Evolutionary conservation across 2,113 vertebrate species (phyloP), one percentile per base, ranked within the genome.

Genomic region (Halichoerus grypus): DNA sequence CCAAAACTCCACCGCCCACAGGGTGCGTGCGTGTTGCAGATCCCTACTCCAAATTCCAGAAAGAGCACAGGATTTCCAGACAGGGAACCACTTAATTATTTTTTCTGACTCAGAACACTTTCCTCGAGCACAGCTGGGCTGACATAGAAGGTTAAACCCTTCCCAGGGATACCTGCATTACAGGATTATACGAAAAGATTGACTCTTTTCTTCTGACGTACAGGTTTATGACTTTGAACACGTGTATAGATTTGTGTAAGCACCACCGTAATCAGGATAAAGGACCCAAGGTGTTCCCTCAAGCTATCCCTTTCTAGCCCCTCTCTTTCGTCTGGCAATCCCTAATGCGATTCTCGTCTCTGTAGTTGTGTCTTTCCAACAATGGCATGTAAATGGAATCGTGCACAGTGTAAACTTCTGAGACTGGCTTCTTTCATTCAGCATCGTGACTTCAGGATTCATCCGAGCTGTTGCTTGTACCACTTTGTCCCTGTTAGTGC

Each of bases 21-120:
- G 65, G 49, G 8, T 0, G 0, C 2, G 21, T 18, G 79, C 36
- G 14, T 16, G 4, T 53, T 55, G 33, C 6, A 16, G 18, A 42
- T 22, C 67, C 53, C 13, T 42, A 3, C 89, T 42, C 77, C n/a
- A 31, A 10, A 28, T 16, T 22, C 1, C 18, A 42, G 76, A 55
- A 18, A 18, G 4, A 81, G 28, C 49, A 39, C 36, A 57, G 51
- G 26, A 18, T 46, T 82, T 91, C 49, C 28, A 55, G 77, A 24
- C 26, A 55, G 61, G 49, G 22, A 91, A 81, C 11, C 26, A 69
- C 19, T 91, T 57, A 33, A 82, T 9, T 42, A 28, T 49, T 76
- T 24, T 61, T 67, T 39, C 26, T 46, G 19, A 57, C 42, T 71
- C 63, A 42, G 39, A 71, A 18, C 19, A 33, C 19, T 82, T 67